phyloP scores from a whole-genome alignment of 2,888 invertebrate species.

The Hyalella azteca region DNA sequence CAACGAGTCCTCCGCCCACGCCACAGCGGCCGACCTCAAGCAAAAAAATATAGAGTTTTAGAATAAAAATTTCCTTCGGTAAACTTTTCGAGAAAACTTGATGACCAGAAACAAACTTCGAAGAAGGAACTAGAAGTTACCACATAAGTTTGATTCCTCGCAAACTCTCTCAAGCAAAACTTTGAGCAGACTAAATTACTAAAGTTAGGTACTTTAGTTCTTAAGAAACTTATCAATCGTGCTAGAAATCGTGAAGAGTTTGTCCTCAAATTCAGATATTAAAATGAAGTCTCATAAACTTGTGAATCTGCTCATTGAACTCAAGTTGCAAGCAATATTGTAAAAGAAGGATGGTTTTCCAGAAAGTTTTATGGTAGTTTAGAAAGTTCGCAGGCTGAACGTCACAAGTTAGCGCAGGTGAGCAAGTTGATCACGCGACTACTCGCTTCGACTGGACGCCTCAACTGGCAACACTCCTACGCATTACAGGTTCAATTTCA shows the following conservation, averaged over 20 bases:
- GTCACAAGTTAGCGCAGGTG: slow-evolving; percentile 21
- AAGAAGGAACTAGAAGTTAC: slow-evolving; percentile 35
- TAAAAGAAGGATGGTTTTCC: neutral
- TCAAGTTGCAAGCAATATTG: neutral
- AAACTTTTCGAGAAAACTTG: slow-evolving; percentile 28
- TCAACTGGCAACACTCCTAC: neutral
- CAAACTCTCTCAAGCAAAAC: slow-evolving; percentile 37
- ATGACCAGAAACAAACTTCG: slow-evolving; percentile 22
- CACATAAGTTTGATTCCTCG: slow-evolving; percentile 31
- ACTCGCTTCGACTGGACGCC: neutral
- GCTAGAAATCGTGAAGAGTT: neutral
- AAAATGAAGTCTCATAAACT: slow-evolving; percentile 13
- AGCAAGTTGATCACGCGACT: neutral
- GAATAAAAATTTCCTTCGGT: slow-evolving; percentile 11
- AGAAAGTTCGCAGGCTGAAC: neutral
- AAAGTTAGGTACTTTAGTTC: slow-evolving; percentile 32
- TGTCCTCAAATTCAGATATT: neutral
- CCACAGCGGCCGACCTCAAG: neutral
- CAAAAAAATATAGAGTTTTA: neutral
- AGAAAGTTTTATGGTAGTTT: slow-evolving; percentile 1
- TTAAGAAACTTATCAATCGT: slow-evolving; percentile 24
- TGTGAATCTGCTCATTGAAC: neutral
- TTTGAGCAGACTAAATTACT: slow-evolving; percentile 35
- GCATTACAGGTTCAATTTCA: neutral
- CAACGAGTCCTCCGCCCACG: neutral